Base-by-base conservation (phyloP, 2,797 vertebrate species). In the Neopelma chrysocephalum region DNA sequence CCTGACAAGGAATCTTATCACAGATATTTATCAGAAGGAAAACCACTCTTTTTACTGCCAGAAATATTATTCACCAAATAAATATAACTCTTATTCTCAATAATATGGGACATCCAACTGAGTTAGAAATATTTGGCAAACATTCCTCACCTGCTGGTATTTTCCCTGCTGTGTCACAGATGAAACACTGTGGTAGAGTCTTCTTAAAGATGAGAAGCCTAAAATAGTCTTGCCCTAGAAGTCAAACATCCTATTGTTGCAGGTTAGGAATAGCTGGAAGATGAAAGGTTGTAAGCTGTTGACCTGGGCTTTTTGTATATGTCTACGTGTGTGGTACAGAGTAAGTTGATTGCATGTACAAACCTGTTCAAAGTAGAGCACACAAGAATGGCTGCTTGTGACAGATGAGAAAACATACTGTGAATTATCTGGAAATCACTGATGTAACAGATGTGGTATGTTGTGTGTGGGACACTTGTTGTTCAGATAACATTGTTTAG, bases 381-480 rank as follows among this genome's bases (percentile, higher is more conserved):
- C 51, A 16, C 36, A 83, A 72, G 71, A 86, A 62, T 51, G 91
- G 86, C 87, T 90, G 58, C 68, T 82, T 43, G 27, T 64, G 89
- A 89, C 93, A 91, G 80, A 96, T 96, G 89, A 85, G 66, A 90
- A 96, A 96, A 84, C 89, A 93, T 64, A n/a, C 47, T 82, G 60
- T 36, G 62, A 75, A 89, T 96, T 81, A 90, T 95, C 82, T 96
- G 93, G 80, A 81, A 95, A 62, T 65, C 75, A 70, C 88, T 6
- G 54, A 47, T 0, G 2, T 85, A 81, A 73, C 0, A 40, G 68
- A 58, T 76, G 76, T 51, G 70, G 13, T 72, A 36, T 83, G 90
- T 83, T 58, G 48, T 88, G 53, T 54, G 58, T 3, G 1, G 36
- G 45, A 64, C 68, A 89, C 20, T 8, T 73, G 54, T 8, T 73